Percentiles rank a stretch among this genome's conserved stretches.
Conservation (phyloP, 2,888 invertebrate species). For the Machimus atricapillus region DNA sequence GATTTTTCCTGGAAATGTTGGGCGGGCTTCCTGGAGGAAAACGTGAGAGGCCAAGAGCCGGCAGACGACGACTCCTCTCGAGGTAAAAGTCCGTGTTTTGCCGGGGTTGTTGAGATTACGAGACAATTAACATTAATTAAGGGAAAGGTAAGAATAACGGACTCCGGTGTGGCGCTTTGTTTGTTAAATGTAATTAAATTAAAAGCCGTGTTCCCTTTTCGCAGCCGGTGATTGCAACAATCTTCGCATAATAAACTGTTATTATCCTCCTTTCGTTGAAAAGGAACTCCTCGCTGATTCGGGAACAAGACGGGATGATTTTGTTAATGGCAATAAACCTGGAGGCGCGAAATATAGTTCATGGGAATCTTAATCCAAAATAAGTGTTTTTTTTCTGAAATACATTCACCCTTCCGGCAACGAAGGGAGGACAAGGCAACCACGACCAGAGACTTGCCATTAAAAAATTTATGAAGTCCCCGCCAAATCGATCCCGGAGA, state of each 20-base stretch:
- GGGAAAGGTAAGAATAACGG: constrained; percentile 28
- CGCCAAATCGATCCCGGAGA: not conserved
- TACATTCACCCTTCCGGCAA: not conserved
- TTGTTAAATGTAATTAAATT: constrained; percentile 39
- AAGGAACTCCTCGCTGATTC: not conserved
- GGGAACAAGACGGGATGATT: not conserved
- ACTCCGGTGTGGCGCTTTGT: constrained; percentile 23
- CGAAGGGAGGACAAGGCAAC: not conserved
- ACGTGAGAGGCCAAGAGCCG: not conserved
- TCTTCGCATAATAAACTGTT: not conserved
- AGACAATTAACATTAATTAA: constrained; percentile 41
- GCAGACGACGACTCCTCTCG: not conserved
- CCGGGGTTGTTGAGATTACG: constrained; percentile 25
- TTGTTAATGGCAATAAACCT: not conserved
- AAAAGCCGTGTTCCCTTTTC: constrained; percentile 12
- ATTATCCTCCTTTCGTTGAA: not conserved
- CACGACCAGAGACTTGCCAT: not conserved
- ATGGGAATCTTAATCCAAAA: not conserved
- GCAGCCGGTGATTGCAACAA: constrained; percentile 12
- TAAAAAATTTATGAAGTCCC: not conserved
- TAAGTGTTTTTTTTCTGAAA: not conserved
- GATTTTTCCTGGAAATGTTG: not conserved
- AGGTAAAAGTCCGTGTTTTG: not conserved
- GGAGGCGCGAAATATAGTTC: not conserved
- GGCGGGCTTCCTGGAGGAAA: not conserved